These are phyloP conservation scores for Schmidtea mediterranea DNA, from an alignment of 1,140 invertebrate genomes.

Conservation along the genomic window DNA sequence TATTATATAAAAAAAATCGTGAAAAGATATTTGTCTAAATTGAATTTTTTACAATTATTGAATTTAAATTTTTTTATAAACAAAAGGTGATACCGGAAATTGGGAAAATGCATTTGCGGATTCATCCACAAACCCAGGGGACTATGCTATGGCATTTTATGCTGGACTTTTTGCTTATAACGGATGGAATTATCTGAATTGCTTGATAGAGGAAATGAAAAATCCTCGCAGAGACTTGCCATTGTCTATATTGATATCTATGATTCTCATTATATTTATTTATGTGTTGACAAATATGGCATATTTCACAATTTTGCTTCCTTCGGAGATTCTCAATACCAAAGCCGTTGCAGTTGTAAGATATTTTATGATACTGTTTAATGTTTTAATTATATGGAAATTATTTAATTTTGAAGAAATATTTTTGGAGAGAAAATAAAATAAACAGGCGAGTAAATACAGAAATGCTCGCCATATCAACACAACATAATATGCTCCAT, in stretches of 20 bases:
- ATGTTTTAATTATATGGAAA: no score
- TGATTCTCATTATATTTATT: slow-evolving; percentile 62
- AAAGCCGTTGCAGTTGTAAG: slow-evolving; percentile 13
- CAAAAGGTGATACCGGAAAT: slow-evolving; percentile 18
- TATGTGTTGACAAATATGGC: slow-evolving; percentile 83
- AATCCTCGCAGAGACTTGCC: slow-evolving; percentile 86
- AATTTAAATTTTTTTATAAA: not conserved
- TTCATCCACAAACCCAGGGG: slow-evolving; percentile 55
- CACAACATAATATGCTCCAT: no score
- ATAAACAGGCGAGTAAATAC: no score
- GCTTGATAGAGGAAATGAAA: slow-evolving; percentile 87
- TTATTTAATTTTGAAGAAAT: no score
- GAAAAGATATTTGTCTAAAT: no score
- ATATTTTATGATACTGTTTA: no score
- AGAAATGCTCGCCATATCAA: no score
- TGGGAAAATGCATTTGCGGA: slow-evolving; percentile 60
- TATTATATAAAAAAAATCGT: no score
- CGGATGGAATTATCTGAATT: slow-evolving; percentile 91
- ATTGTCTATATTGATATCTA: slow-evolving; percentile 74
- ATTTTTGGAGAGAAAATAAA: no score
- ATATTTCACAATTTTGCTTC: slow-evolving; percentile 72
- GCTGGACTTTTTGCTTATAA: slow-evolving; percentile 97
- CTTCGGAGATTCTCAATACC: slow-evolving; percentile 38
- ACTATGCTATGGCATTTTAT: slow-evolving; percentile 81
- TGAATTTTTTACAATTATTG: no score